A percentile compares a stretch with the other conserved stretches of the same genome.
These are phyloP conservation scores for Temnothorax curvispinosus DNA, from an alignment of 1,140 invertebrate species.

Conservation along the genomic window DNA sequence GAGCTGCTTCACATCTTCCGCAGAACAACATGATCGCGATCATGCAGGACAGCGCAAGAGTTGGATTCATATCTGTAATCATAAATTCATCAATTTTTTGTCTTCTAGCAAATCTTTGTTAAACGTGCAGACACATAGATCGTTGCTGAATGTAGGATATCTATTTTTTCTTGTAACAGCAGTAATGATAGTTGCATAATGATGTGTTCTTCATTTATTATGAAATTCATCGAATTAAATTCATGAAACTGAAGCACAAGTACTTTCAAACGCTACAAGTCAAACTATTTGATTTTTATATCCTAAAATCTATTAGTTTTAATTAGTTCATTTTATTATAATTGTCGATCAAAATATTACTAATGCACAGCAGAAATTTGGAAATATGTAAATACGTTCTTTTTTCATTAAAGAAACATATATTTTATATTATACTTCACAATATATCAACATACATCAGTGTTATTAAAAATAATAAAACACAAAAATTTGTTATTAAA, in stretches of 20 bases:
- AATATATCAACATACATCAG: no score
- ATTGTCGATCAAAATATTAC: neutral
- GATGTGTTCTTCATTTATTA: neutral
- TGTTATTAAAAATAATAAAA: no score
- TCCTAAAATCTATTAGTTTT: neutral
- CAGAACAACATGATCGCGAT: slow-evolving; percentile 63
- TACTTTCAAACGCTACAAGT: neutral
- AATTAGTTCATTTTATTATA: neutral
- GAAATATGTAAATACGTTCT: neutral
- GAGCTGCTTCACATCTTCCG: slow-evolving; percentile 62
- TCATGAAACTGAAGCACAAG: neutral
- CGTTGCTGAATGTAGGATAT: neutral
- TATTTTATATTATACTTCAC: no score
- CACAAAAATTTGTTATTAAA: no score
- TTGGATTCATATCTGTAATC: slow-evolving; percentile 67
- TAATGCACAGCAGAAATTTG: neutral
- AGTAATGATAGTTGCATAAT: neutral
- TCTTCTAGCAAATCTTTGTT: neutral
- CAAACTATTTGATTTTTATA: neutral
- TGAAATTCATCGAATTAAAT: neutral
- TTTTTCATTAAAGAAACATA: neutral
- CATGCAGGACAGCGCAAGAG: slow-evolving; percentile 40
- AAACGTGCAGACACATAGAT: neutral
- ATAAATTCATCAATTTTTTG: neutral
- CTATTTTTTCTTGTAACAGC: neutral